Conservation (phyloP, 2,113 vertebrate species). For the Phycodurus eques region DNA sequence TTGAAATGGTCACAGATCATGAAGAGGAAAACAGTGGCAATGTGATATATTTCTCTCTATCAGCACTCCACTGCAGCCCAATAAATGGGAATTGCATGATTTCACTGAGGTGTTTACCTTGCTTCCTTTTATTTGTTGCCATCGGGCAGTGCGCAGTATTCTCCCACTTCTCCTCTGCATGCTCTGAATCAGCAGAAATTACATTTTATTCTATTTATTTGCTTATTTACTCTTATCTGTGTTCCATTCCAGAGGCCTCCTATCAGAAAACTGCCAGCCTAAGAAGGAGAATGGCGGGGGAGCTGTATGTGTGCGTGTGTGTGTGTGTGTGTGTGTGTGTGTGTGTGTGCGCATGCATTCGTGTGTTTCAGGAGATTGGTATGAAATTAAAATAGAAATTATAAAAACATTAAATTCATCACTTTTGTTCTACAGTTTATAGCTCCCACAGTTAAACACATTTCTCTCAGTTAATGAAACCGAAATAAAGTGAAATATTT, state of each 20-base stretch:
- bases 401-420: constrained; percentile 72
- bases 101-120: constrained; percentile 63
- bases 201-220: constrained; percentile 72
- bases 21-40: constrained; percentile 43
- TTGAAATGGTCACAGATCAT: constrained; percentile 53
- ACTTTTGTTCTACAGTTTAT: constrained; percentile 69
- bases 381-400: constrained; percentile 73
- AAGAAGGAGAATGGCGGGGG: constrained; percentile 66
- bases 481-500: constrained; percentile 46
- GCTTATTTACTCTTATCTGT: constrained; percentile 76
- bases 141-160: constrained; percentile 38
- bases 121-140: constrained; percentile 53
- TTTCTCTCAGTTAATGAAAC: constrained; percentile 62
- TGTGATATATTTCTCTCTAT: constrained; percentile 63
- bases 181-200: constrained; percentile 75
- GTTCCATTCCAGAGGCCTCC: constrained; percentile 71
- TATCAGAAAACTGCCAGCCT: constrained; percentile 72
- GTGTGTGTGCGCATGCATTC: too few species aligned
- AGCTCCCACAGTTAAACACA: constrained; percentile 61
- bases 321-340: neutral
- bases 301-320: constrained; percentile 10
- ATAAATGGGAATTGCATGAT: constrained; percentile 61
- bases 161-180: constrained; percentile 46
- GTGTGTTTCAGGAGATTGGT: constrained; percentile 59
- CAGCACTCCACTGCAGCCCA: constrained; percentile 41